Evolutionary conservation across 2,888 invertebrate genomes (phyloP), one percentile per base, ranked within the genome.

Genomic region (Trachelus iudaicus): DNA sequence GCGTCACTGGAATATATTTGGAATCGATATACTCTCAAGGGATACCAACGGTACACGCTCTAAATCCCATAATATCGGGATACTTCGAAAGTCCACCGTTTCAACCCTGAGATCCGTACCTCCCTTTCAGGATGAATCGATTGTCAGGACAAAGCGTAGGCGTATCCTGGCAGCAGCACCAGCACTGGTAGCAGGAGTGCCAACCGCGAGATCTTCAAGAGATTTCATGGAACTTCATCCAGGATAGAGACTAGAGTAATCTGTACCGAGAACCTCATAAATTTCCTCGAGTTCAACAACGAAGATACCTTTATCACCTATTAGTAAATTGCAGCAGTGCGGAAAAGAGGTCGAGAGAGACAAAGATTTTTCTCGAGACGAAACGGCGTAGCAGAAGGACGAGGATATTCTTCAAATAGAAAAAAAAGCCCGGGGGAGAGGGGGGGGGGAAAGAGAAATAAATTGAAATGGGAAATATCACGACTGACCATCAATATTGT

Each of bases 91-190:
- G 71, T 34, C 56, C 56, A 33, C 71, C 71, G 71, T 34, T 34
- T 71, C 71, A 34, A 31, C 71, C 71, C 13, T 33, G 71, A 71
- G 31, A 31, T 31, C 15, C 33, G 33, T 33, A 33, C 31, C 33
- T 74, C 35, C 35, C 37, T 23, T 34, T n/a, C 23, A 13, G 15
- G 30, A 74, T 74, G 74, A 74, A 74, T 74, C 74, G 74, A 74
- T 74, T 74, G 74, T 35, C 34, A 37, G 31, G 35, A 74, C 74
- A 74, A 74, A 74, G 74, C 34, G 74, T 71, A 71, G 71, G 71
- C 71, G 71, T 31, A 71, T 71, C 33, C 71, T 71, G 33, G 71
- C 33, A 34, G 56, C 56, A 56, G 56, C 23, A 56, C 56, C 56
- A 56, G 56, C 23, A 56, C 56, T 23, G 23, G 15, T 56, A 56